Conservation (phyloP, 2,113 vertebrate genomes). For the Menura novaehollandiae region DNA sequence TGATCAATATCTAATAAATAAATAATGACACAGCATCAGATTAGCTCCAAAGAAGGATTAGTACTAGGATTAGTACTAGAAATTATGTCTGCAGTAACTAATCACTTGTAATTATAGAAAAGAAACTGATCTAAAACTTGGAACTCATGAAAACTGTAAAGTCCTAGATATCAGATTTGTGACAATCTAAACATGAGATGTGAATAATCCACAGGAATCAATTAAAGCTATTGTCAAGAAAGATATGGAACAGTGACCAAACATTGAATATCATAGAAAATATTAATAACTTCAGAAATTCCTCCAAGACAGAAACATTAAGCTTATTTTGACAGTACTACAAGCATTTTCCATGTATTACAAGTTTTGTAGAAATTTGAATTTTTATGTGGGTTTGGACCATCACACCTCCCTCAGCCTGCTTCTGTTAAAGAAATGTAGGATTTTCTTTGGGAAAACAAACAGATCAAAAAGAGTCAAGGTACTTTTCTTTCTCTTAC, state of each 20-base stretch:
- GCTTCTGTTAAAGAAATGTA: neutral
- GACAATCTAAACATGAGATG: neutral
- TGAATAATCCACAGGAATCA: neutral
- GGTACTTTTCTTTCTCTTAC: neutral
- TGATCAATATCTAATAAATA: neutral
- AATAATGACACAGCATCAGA: neutral
- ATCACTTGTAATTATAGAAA: neutral
- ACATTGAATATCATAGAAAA: neutral
- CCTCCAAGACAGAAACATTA: neutral
- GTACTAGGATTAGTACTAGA: neutral
- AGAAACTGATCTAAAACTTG: neutral
- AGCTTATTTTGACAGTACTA: neutral
- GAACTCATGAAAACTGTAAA: neutral
- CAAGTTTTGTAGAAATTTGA: neutral
- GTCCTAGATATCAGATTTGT: neutral
- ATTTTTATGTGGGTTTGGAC: neutral
- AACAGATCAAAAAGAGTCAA: neutral
- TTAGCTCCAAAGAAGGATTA: neutral
- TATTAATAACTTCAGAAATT: neutral
- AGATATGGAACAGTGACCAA: neutral
- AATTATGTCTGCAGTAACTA: neutral
- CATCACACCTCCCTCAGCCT: neutral
- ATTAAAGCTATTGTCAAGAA: neutral
- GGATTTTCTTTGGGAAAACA: neutral
- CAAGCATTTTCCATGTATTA: neutral